Conservation (phyloP, 2,888 invertebrate species). For the Caenorhabditis macrosperma region DNA sequence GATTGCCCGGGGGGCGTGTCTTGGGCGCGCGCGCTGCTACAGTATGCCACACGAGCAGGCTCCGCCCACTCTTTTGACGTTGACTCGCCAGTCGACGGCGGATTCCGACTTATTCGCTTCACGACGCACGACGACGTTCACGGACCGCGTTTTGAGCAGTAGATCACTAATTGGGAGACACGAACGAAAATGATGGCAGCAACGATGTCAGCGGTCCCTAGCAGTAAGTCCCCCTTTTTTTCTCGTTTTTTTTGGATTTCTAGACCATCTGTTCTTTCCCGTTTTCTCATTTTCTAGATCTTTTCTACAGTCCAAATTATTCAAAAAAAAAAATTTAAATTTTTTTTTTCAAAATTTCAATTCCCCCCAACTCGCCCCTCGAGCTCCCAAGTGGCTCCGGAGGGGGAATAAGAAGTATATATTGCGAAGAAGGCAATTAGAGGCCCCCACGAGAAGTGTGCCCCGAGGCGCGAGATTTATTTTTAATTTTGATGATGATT, state of each 20-base stretch:
- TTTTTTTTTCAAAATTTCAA: too few species aligned
- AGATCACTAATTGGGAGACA: not conserved
- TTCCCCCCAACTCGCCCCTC: too few species aligned
- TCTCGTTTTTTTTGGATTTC: not conserved
- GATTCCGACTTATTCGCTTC: slow-evolving; percentile 5
- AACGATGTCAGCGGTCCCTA: slow-evolving; percentile 20
- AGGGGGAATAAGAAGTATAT: too few species aligned
- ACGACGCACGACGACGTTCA: not conserved
- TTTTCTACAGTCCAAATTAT: too few species aligned
- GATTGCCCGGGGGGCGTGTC: not conserved
- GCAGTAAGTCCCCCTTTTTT: slow-evolving; percentile 28
- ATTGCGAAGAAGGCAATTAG: too few species aligned
- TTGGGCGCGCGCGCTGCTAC: not conserved
- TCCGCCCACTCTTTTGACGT: slow-evolving; percentile 46
- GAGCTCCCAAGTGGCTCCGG: too few species aligned
- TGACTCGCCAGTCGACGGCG: slow-evolving; percentile 20
- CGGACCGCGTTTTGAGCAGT: too few species aligned
- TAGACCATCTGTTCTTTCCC: too few species aligned
- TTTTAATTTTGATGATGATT: too few species aligned
- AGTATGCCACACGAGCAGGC: not conserved
- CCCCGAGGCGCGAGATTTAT: too few species aligned
- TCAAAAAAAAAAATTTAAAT: too few species aligned
- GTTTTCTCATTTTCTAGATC: not conserved
- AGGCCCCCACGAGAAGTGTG: too few species aligned
- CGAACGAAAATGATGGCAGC: slow-evolving; percentile 17